Conservation (phyloP, 1,140 invertebrate species). For the Archegozetes longisetosus region DNA sequence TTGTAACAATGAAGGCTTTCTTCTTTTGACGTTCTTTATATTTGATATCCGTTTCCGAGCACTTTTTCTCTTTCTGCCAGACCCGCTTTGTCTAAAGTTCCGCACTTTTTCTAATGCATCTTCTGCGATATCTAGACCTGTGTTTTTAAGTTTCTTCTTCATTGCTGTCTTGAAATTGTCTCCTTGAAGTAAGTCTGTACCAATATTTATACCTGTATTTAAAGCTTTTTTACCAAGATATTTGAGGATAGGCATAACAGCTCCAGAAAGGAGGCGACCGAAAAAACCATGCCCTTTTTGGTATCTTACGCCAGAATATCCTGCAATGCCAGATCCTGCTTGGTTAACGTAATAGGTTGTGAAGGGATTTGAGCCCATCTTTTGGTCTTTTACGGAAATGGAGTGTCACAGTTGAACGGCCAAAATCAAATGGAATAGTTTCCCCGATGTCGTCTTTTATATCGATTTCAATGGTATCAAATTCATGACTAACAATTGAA, state of each 20-base stretch:
- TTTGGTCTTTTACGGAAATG: no score
- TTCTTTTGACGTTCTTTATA: background rate
- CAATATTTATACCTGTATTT: background rate
- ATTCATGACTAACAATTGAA: no score
- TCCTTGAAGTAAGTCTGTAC: background rate
- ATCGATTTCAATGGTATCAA: slow-evolving; percentile 7
- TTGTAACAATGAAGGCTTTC: no score
- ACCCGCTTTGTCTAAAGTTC: background rate
- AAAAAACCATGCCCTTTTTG: background rate
- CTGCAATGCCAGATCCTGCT: background rate
- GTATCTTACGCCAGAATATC: background rate
- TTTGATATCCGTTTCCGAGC: background rate
- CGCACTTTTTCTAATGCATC: background rate
- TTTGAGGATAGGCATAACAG: background rate
- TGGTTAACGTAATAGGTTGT: background rate
- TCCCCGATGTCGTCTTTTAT: slow-evolving; percentile 12
- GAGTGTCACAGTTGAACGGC: no score
- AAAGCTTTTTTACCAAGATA: background rate
- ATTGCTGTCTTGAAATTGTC: background rate
- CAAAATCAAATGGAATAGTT: slow-evolving; percentile 5
- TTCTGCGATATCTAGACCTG: background rate
- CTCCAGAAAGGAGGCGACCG: background rate
- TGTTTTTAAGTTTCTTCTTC: background rate
- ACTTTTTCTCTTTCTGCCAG: no score
- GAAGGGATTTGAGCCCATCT: background rate